Evolutionary conservation across 53 echinoderm and acorn worm genomes (phyloP).

Genomic region (Holothuria scabra): DNA sequence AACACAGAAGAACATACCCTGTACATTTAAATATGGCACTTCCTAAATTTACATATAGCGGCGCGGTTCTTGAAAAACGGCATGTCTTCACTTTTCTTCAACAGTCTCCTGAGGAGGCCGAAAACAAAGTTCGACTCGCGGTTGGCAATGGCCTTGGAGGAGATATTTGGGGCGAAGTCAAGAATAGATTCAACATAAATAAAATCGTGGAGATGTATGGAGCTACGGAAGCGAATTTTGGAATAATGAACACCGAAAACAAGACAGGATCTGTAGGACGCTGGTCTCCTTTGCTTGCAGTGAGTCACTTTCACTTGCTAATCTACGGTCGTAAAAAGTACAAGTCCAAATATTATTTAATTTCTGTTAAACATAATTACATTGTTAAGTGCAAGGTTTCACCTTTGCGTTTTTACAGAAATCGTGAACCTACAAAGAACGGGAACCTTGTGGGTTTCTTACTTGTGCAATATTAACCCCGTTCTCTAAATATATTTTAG

Average conservation of each 20-base stretch:
- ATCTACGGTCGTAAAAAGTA: neutral
- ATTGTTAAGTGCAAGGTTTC: neutral
- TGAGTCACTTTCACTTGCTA: conserved; percentile 21
- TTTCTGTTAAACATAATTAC: neutral
- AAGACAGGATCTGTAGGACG: conserved; percentile 90
- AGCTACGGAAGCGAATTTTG: conserved; percentile 96
- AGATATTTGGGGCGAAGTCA: conserved; percentile 86
- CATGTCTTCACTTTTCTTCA: neutral
- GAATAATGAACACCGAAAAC: conserved; percentile 93
- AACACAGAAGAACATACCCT: too few relatives aligned
- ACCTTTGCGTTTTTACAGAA: too few relatives aligned
- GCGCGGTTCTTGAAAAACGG: too few relatives aligned
- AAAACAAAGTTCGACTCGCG: conserved; percentile 85
- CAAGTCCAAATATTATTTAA: neutral
- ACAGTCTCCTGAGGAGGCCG: conserved; percentile 71
- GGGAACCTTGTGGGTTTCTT: too few relatives aligned
- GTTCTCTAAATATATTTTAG: too few relatives aligned
- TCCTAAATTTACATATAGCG: too few relatives aligned
- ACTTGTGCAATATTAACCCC: too few relatives aligned
- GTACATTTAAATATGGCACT: too few relatives aligned
- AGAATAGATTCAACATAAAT: conserved; percentile 71
- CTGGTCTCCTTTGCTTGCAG: conserved; percentile 87
- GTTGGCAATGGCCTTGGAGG: conserved; percentile 90
- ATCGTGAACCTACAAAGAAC: too few relatives aligned
- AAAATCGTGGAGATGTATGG: conserved; percentile 91